Base-by-base conservation (phyloP, 2,888 invertebrate genomes). In the Cataglyphis rosenhaueri region DNA sequence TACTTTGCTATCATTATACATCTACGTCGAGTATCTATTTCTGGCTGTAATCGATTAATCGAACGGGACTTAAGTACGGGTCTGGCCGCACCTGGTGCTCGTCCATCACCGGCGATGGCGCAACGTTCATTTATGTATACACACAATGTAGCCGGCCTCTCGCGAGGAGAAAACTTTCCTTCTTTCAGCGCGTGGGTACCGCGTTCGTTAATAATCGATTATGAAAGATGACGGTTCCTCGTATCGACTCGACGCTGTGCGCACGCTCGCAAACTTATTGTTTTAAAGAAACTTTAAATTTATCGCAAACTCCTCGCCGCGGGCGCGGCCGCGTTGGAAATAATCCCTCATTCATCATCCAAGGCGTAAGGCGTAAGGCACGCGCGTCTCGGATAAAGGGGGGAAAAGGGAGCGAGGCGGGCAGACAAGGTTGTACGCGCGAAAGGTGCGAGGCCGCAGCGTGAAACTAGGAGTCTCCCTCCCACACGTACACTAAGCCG, bases 131-230 rank as follows among this genome's bases (percentile, higher is more conserved):
- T 89, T 88, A 86, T 89, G 88, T 87, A 86, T 85, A 84, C 81
- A 82, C 81, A 82, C n/a, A 52, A 52, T 52, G 62, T 76, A 84
- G 70, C 70, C 83, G 86, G 84, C 83, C 85, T 76, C 84, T 76
- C 82, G 84, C 88, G 88, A 89, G 86, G 82, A 83, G 88, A 87
- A 89, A 89, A 89, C 87, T 86, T 85, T 84, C 86, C 85, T 87
- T 86, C 87, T 89, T 86, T 87, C 84, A 87, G 57, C 86, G 71
- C 70, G 70, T 59, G 44, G 76, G 83, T 55, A 66, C 85, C 71
- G 81, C 87, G 86, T 92, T 92, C 91, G 91, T 92, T 93, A 93
- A 93, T 93, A 93, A 93, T 93, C 93, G 92, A 94, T 93, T 92
- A 92, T 91, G 91, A 92, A 91, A 86, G 90, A 91, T 91, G 90